phyloP scores from a whole-genome alignment of 1,140 invertebrate species.

The Triops cancriformis region DNA sequence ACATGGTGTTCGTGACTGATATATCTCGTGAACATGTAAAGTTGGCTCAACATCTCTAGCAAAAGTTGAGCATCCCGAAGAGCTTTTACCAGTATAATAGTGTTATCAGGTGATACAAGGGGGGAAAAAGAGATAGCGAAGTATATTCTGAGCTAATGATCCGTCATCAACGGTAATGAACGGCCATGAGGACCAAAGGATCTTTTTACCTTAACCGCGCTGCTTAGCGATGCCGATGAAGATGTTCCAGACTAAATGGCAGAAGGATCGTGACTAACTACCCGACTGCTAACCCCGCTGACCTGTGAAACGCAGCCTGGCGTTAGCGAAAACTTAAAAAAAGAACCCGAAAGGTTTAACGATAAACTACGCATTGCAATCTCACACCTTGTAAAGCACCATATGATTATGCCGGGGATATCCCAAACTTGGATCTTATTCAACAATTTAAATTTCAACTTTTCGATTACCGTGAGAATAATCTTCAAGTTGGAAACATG shows the following conservation, averaged over 20 bases:
- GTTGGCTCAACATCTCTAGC: background rate
- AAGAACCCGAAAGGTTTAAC: background rate
- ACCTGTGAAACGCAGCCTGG: background rate
- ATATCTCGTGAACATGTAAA: background rate
- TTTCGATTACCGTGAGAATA: conserved; percentile 14
- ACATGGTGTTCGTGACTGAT: conserved; percentile 1
- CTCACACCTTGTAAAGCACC: conserved; percentile 7
- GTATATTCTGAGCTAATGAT: conserved; percentile 6
- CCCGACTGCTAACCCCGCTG: background rate
- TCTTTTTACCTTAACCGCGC: background rate
- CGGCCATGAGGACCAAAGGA: background rate
- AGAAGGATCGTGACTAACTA: conserved; percentile 6
- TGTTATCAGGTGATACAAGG: background rate
- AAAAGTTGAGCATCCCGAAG: background rate
- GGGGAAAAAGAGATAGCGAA: background rate
- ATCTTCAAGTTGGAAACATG: background rate
- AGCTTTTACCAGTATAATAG: background rate
- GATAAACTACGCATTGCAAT: background rate
- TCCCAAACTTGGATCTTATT: background rate
- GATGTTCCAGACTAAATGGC: background rate
- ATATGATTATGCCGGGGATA: background rate
- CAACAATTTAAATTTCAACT: background rate
- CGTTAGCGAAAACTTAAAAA: background rate
- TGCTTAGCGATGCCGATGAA: background rate
- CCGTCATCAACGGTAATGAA: conserved; percentile 5